Conservation (phyloP, 2,113 vertebrate genomes). For the Gymnobelideus leadbeateri region DNA sequence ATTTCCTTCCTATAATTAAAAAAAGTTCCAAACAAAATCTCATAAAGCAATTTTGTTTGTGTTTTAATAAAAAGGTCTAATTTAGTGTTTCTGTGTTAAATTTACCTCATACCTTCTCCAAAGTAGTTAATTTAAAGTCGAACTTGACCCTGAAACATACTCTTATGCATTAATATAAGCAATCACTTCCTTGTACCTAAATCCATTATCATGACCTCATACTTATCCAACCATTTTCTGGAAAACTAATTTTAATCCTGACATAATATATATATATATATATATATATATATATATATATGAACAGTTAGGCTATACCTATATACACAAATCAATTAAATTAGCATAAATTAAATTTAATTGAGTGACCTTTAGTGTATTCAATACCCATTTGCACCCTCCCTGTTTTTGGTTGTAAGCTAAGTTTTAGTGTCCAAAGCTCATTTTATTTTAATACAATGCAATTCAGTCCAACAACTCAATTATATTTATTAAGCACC, state of each 20-base stretch:
- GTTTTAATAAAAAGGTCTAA: constrained; percentile 10
- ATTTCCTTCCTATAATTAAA: constrained; percentile 44
- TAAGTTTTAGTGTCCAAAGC: neutral
- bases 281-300: too few species aligned
- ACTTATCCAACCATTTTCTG: constrained; percentile 23
- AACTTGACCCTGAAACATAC: neutral
- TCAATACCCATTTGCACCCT: constrained; percentile 19
- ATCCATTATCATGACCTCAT: neutral
- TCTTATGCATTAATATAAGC: constrained; percentile 12
- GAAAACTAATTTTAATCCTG: constrained; percentile 17
- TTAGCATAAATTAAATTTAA: constrained; percentile 34
- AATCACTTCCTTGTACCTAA: constrained; percentile 15
- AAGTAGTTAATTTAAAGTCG: constrained; percentile 30
- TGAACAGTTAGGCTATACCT: constrained; percentile 16
- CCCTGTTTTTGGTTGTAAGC: neutral
- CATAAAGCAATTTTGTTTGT: neutral
- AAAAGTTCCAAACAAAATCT: constrained; percentile 1
- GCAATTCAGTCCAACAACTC: neutral
- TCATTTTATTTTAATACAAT: neutral
- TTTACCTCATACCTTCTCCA: neutral
- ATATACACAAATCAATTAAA: constrained; percentile 44
- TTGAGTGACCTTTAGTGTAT: neutral
- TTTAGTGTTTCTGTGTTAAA: constrained; percentile 32
- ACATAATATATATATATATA: too few species aligned
- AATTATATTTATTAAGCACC: neutral